These are phyloP conservation scores for Microchrysa polita DNA, from an alignment of 2,888 invertebrate genomes.

Conservation along the genomic window DNA sequence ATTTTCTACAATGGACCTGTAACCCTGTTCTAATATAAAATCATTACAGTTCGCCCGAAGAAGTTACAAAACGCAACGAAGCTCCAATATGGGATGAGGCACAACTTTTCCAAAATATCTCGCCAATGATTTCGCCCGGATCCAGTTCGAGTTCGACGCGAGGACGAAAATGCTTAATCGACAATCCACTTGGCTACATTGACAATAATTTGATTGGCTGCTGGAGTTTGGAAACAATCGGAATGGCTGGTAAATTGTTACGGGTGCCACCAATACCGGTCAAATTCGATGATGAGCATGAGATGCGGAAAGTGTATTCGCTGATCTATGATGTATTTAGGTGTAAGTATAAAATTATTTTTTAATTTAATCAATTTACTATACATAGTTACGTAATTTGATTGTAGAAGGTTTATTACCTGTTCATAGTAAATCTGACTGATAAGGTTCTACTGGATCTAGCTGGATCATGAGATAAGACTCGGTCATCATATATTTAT, in stretches of 20 bases:
- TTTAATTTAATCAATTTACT: no score
- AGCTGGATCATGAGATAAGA: no score
- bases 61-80: conserved; percentile 54
- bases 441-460: no score
- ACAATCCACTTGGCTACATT: conserved; percentile 56
- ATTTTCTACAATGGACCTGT: no score
- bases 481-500: no score
- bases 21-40: no score
- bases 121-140: conserved; percentile 57
- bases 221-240: conserved; percentile 59
- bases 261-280: conserved; percentile 57
- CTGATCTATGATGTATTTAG: conserved; percentile 69
- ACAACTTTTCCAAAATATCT: conserved; percentile 54
- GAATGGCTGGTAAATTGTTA: conserved; percentile 60
- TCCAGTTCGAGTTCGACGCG: conserved; percentile 49
- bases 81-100: conserved; percentile 58
- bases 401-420: no score
- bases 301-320: conserved; percentile 68
- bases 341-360: conserved; percentile 61
- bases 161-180: conserved; percentile 54
- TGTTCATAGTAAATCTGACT: no score
- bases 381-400: no score
- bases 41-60: conserved; percentile 53
- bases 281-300: conserved; percentile 65
- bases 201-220: conserved; percentile 54